Evolutionary conservation across 2,888 invertebrate species (phyloP).

Genomic region (Standfussiana lucernea): DNA sequence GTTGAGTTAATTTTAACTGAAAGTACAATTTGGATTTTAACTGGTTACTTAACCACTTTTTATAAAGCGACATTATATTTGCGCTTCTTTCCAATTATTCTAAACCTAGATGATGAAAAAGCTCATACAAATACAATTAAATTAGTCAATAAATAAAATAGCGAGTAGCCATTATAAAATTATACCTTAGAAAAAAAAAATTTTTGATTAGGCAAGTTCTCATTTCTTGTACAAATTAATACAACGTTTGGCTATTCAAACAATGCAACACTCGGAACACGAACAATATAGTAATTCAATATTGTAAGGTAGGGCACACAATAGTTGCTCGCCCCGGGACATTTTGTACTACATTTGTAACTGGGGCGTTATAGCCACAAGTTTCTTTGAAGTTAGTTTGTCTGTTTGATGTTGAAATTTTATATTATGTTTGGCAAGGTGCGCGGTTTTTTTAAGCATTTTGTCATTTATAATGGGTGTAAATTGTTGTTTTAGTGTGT

Average conservation of each 20-base stretch:
- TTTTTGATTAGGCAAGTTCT: slow-evolving; percentile 39
- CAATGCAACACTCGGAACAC: slow-evolving; percentile 47
- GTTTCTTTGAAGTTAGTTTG: slow-evolving; percentile 43
- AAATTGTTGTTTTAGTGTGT: neutral
- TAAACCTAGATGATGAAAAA: neutral
- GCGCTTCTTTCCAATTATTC: neutral
- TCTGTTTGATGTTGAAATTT: slow-evolving; percentile 37
- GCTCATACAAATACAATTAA: neutral
- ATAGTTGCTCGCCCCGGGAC: slow-evolving; percentile 60
- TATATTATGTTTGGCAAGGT: slow-evolving; percentile 16
- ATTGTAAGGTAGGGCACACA: slow-evolving; percentile 56
- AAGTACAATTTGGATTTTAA: neutral
- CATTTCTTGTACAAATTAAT: slow-evolving; percentile 24
- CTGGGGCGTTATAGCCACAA: slow-evolving; percentile 62
- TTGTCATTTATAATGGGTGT: neutral
- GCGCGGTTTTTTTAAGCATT: neutral
- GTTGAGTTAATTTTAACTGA: slow-evolving; percentile 4
- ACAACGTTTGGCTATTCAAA: slow-evolving; percentile 50
- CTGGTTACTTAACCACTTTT: neutral
- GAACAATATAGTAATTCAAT: slow-evolving; percentile 69
- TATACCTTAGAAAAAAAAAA: neutral
- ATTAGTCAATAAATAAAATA: neutral
- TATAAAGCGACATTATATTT: neutral
- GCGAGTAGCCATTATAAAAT: neutral
- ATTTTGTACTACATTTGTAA: slow-evolving; percentile 63